phyloP scores from a whole-genome alignment of 2,888 invertebrate genomes.

The Temnothorax ravouxi region DNA sequence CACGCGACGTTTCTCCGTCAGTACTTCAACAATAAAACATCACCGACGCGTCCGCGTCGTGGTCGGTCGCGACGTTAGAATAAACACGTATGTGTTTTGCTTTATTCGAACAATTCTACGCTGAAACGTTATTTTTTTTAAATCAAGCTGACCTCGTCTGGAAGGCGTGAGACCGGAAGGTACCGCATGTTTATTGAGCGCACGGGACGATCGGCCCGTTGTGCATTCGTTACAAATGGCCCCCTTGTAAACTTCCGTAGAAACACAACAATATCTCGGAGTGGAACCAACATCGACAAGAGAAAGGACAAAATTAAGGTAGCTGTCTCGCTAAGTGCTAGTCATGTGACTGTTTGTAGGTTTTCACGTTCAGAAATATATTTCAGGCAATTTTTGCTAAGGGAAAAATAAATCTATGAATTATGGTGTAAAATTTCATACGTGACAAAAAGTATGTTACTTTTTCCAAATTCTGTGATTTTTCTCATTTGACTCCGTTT shows the following conservation, averaged over 20 bases:
- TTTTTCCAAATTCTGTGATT: too few relatives aligned
- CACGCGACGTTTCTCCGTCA: constrained; percentile 25
- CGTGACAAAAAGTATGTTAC: too few relatives aligned
- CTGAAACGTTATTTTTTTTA: constrained; percentile 7
- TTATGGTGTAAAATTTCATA: too few relatives aligned
- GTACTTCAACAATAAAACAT: constrained; percentile 23
- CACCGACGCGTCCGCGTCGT: neutral
- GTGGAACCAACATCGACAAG: constrained; percentile 31
- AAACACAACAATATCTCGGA: neutral
- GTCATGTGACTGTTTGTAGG: too few relatives aligned
- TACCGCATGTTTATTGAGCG: constrained; percentile 18
- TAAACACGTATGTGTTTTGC: constrained; percentile 7
- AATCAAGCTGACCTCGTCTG: neutral
- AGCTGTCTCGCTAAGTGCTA: too few relatives aligned
- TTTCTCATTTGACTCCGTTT: too few relatives aligned
- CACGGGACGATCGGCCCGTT: neutral
- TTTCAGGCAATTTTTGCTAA: too few relatives aligned
- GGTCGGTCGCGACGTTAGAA: neutral
- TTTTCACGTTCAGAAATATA: too few relatives aligned
- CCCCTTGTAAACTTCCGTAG: constrained; percentile 1
- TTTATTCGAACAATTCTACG: neutral
- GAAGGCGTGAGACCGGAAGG: neutral
- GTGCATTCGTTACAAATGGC: constrained; percentile 6
- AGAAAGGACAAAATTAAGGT: constrained; percentile 42
- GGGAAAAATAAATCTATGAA: too few relatives aligned